Base-by-base conservation (phyloP, 2,888 invertebrate species). In the Drosophila neotestacea region DNA sequence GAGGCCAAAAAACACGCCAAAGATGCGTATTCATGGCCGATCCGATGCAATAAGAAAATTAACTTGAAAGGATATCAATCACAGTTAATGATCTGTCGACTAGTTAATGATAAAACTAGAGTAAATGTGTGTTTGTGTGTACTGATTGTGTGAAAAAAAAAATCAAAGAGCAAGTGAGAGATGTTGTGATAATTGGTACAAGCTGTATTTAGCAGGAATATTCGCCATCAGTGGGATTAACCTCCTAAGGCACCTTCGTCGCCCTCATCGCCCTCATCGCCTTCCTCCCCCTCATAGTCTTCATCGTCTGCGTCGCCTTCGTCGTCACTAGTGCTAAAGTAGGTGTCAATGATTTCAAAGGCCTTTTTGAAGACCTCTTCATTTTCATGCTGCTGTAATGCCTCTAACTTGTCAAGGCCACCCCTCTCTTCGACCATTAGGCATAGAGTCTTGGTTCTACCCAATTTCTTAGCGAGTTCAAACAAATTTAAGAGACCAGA, bases 341-440 rank as follows among this genome's bases (percentile, higher is more conserved):
- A 98, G 0, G 94, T 94, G 83, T 98, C 97, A 51, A 98, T 94
- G 72, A 98, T 94, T 58, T 94, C 93, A 41, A 95, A 94, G 0
- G 96, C 95, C 91, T 97, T 97, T 89, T 95, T 95, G 93, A 98
- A 98, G 44, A 95, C 92, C 92, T 97, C 95, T 91, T 96, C 96
- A 90, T 98, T 98, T 85, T 97, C 97, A 89, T 99, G 98, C 61
- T 95, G 94, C 90, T 99, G 99, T 46, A 99, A 93, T 2, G 93
- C 93, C 91, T 99, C 99, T 54, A 99, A 95, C 90, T 96, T 96
- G 91, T 99, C 99, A 56, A 99, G 93, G 11, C 97, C 97, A 0
- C 97, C 98, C 69, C 96, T 95, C 92, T 98, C 98, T 92, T 99
- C 99, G 55, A 99, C 94, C 93, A 96, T 95, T 32, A 97, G 91